phyloP scores from a whole-genome alignment of 2,797 vertebrate species.

The Anabas testudineus region DNA sequence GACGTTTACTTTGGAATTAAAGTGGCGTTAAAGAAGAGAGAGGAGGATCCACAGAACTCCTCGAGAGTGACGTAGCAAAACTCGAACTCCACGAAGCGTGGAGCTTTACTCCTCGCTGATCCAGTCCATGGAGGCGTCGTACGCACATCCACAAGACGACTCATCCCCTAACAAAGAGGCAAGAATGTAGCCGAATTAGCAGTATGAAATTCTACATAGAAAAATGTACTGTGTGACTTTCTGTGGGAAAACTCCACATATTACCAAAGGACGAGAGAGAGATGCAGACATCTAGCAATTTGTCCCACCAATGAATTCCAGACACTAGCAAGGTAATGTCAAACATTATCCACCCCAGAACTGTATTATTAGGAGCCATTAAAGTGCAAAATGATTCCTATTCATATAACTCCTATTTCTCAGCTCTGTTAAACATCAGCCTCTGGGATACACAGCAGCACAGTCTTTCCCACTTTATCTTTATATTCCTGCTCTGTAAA shows the following conservation, averaged over 20 bases:
- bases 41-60: not conserved
- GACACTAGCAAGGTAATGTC: too few species aligned
- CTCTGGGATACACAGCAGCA: not conserved
- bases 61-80: not conserved
- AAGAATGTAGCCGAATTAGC: not conserved
- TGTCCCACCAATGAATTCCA: too few species aligned
- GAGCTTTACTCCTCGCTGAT: conserved; percentile 88
- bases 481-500: not conserved
- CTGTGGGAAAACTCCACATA: too few species aligned
- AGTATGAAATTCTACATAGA: too few species aligned
- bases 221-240: too few species aligned
- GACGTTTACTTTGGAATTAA: conserved; percentile 11
- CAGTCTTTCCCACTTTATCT: conserved; percentile 1
- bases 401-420: not conserved
- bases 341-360: too few species aligned
- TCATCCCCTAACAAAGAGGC: conserved; percentile 56
- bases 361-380: too few species aligned
- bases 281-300: too few species aligned
- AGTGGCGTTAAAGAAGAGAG: conserved; percentile 2
- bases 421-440: not conserved
- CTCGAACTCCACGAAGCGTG: not conserved
- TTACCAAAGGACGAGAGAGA: not conserved
- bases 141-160: conserved; percentile 38
- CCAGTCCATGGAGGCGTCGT: conserved; percentile 90
- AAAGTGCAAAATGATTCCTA: not conserved